Percentiles rank a stretch among this genome's conserved stretches.
Conservation (phyloP, 1,140 invertebrate genomes). For the Zaprionus taronus region DNA sequence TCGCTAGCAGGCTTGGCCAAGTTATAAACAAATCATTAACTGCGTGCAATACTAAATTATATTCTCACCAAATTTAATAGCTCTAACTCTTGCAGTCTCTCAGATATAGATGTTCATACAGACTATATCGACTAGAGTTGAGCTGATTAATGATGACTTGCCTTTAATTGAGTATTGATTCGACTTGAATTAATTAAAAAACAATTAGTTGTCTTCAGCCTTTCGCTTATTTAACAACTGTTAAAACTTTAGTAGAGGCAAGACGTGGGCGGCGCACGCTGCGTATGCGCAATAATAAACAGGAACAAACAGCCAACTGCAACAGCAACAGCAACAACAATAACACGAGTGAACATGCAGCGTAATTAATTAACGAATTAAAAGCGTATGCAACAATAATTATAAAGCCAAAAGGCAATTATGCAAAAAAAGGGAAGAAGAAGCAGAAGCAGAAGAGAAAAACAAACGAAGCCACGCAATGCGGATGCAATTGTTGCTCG, state of each 20-base stretch:
- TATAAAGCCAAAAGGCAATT: slow-evolving; percentile 78
- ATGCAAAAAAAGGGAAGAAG: slow-evolving; percentile 59
- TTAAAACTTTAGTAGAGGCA: slow-evolving; percentile 11
- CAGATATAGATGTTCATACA: no score
- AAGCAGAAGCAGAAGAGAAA: slow-evolving; percentile 29
- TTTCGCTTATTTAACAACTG: background rate
- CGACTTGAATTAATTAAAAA: background rate
- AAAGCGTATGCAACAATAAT: slow-evolving; percentile 81
- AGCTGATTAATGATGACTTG: no score
- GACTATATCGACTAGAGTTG: no score
- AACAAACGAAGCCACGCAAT: slow-evolving; percentile 69
- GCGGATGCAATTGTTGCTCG: slow-evolving; percentile 73
- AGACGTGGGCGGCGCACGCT: slow-evolving; percentile 17
- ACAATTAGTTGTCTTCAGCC: background rate
- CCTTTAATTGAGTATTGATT: no score
- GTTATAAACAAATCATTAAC: no score
- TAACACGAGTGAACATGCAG: slow-evolving; percentile 22
- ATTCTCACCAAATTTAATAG: no score
- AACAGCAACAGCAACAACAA: slow-evolving; percentile 27
- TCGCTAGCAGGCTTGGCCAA: no score
- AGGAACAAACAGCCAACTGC: slow-evolving; percentile 19
- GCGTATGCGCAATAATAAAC: slow-evolving; percentile 61
- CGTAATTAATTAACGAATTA: slow-evolving; percentile 80
- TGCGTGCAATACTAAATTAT: no score
- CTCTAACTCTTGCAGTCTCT: no score